Evolutionary conservation across 2,797 vertebrate species (phyloP).

Genomic region (Epinephelus coioides): DNA sequence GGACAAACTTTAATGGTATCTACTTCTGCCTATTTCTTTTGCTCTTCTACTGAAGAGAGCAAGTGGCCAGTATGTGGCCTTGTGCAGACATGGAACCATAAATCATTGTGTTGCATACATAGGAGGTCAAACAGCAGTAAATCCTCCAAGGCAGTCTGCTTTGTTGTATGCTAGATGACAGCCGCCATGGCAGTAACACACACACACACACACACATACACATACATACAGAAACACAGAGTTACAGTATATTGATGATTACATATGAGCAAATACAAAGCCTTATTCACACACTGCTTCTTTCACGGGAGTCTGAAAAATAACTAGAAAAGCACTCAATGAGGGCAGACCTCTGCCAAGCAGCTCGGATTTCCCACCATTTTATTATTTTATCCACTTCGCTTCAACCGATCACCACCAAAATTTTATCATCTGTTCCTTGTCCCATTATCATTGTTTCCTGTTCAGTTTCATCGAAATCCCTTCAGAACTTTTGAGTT

Average conservation of each 20-base stretch:
- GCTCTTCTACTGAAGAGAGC: too few species aligned
- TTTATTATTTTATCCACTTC: too few species aligned
- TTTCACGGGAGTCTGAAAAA: not conserved
- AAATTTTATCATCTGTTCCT: too few species aligned
- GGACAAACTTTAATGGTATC: not conserved
- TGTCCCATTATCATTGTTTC: too few species aligned
- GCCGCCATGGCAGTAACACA: not conserved
- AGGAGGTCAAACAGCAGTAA: not conserved
- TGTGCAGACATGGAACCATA: too few species aligned
- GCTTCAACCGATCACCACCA: too few species aligned
- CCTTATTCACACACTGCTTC: not conserved
- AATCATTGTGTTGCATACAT: too few species aligned
- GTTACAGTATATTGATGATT: not conserved
- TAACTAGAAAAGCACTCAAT: too few species aligned
- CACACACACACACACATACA: not conserved
- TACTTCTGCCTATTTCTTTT: not conserved
- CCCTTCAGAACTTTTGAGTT: too few species aligned
- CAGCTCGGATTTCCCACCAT: too few species aligned
- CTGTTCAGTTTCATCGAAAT: too few species aligned
- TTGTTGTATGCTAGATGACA: not conserved
- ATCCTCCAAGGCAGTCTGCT: not conserved
- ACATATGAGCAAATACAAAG: not conserved
- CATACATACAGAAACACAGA: not conserved
- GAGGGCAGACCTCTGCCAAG: too few species aligned
- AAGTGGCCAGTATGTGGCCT: not conserved